Evolutionary conservation across 2,113 vertebrate genomes (phyloP).

Genomic region (Dunckerocampus dactyliophorus): DNA sequence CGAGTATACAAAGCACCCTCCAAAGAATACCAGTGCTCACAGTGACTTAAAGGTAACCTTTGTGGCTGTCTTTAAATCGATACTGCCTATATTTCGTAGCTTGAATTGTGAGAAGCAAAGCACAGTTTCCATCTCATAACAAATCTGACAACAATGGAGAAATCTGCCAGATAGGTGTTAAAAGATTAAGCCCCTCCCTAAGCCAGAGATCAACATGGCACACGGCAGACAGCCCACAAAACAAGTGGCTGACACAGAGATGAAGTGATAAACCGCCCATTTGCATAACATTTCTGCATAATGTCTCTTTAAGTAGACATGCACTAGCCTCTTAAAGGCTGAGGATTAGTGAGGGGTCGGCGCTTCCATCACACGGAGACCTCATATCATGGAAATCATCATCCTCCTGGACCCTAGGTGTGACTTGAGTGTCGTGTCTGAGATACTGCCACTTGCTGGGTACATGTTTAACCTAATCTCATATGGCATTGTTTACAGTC

Average conservation of each 20-base stretch:
- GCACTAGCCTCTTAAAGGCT: conserved; percentile 39
- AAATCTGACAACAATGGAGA: conserved; percentile 56
- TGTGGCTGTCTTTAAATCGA: too few species aligned
- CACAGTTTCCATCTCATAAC: not conserved
- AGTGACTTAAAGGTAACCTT: not conserved
- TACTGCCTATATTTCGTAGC: not conserved
- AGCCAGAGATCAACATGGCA: conserved; percentile 50
- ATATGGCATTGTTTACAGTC: conserved; percentile 7
- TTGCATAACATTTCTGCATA: conserved; percentile 57
- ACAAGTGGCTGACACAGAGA: conserved; percentile 42
- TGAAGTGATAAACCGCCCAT: conserved; percentile 53
- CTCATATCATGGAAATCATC: conserved; percentile 19
- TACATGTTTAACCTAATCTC: conserved; percentile 16
- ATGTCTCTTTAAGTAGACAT: conserved; percentile 57
- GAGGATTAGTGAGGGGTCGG: conserved; percentile 46
- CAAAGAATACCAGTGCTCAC: not conserved
- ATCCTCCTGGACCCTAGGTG: conserved; percentile 16
- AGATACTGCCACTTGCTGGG: conserved; percentile 7
- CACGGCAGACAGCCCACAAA: conserved; percentile 42
- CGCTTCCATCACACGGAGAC: conserved; percentile 25
- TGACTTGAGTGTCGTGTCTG: conserved; percentile 10
- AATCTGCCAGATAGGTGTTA: conserved; percentile 62
- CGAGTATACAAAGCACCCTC: not conserved
- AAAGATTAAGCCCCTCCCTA: conserved; percentile 57
- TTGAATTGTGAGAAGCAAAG: conserved; percentile 7